Evolutionary conservation across 2,797 vertebrate species (phyloP), one percentile per base, ranked within the genome.

Genomic region (Nasua narica): DNA sequence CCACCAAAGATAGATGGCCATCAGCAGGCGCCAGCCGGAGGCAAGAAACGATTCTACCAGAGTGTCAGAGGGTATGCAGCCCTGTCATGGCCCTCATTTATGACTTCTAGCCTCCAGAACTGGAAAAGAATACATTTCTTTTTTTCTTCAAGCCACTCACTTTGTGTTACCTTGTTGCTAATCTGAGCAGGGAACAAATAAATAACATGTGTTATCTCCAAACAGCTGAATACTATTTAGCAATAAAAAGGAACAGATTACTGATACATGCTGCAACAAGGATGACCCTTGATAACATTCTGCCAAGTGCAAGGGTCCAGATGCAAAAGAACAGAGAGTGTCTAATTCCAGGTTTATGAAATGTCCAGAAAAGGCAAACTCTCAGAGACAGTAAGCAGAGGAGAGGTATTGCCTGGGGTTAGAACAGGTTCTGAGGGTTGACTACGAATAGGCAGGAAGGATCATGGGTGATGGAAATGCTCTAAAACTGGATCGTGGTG

Each of bases 31-130:
- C n/a, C 11, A 23, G 15, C 15, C 52, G 32, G n/a, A 89, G 60
- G 19, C 50, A 5, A n/a, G 35, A 48, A 32, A 50, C 1, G 4
- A 4, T n/a, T 32, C 19, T 12, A 15, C 29, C 21, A 0, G 10
- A 46, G 23, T 88, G 56, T 52, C 32, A 35, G 43, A 81, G 40
- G 40, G 16, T 32, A 4, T 18, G 15, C 0, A 18, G 5, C n/a
- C 32, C 13, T 37, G 13, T 48, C 12, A 9, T 11, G 0, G 3
- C 43, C 25, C 35, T 54, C 16, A 18, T 50, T 58, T 50, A 54
- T 19, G 32, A 82, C 23, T 77, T 85, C 37, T 35, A 46, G 19
- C 70, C 88, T 50, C 50, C 8, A 35, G 40, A 58, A 74, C 3
- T 67, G 2, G 12, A 27, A 72, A 10, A 29, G 40, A 29, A n/a